These are phyloP conservation scores for Melanocharis versteri DNA, from an alignment of 2,113 vertebrate species.

Conservation along the genomic window DNA sequence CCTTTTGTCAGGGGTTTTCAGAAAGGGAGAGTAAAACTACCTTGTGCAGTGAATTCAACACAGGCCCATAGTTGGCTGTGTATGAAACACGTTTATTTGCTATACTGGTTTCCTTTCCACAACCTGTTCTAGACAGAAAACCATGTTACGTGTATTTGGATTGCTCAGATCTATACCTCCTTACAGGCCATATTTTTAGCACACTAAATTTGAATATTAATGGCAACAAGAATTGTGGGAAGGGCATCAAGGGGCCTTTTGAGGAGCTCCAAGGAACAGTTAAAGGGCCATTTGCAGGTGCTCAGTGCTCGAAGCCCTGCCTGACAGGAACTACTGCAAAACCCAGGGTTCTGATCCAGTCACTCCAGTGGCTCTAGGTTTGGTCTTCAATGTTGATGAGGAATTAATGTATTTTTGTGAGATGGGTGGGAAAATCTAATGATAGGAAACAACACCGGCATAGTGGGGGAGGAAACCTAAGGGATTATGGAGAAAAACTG, in stretches of 20 bases:
- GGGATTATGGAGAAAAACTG: background rate
- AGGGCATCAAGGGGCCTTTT: background rate
- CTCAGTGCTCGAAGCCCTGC: background rate
- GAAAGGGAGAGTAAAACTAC: background rate
- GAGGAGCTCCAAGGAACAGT: background rate
- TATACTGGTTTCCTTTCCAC: background rate
- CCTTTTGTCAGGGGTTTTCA: background rate
- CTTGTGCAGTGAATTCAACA: background rate
- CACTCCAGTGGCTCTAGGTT: background rate
- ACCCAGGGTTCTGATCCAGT: background rate
- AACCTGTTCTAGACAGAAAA: background rate
- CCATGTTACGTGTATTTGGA: fast-evolving
- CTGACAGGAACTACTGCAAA: background rate
- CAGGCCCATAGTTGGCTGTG: background rate
- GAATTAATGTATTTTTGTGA: background rate
- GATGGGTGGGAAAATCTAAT: background rate
- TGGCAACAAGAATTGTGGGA: background rate
- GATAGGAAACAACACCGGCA: background rate
- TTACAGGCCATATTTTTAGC: background rate
- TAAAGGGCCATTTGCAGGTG: background rate
- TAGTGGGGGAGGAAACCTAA: background rate
- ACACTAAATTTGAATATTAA: background rate
- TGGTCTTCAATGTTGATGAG: background rate
- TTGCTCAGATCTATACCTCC: background rate
- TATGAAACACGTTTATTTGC: background rate